Evolutionary conservation across 2,888 invertebrate species (phyloP).

Genomic region (Chloroclysta siterata): DNA sequence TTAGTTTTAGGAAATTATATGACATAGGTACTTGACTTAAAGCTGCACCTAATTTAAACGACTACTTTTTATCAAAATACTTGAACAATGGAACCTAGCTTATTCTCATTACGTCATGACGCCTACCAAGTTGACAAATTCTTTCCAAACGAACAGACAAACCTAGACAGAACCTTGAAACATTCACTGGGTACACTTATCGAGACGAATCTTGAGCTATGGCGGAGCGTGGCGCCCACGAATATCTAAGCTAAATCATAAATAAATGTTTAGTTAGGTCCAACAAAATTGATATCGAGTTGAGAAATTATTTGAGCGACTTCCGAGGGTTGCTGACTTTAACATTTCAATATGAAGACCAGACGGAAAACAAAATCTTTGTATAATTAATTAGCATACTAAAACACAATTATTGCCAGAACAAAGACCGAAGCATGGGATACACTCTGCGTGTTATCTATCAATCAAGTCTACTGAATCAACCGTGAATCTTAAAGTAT

Average conservation of each 20-base stretch:
- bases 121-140: conserved; percentile 79
- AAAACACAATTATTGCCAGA: background rate
- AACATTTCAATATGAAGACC: background rate
- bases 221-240: conserved; percentile 71
- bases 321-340: background rate
- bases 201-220: conserved; percentile 76
- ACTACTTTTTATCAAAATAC: background rate
- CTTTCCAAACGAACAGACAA: conserved; percentile 73
- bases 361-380: background rate
- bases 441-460: conserved; percentile 3
- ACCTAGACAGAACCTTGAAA: conserved; percentile 83
- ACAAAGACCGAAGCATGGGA: background rate
- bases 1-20: background rate
- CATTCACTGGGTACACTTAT: conserved; percentile 78
- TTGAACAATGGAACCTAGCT: conserved; percentile 10
- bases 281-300: background rate
- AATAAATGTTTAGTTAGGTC: conserved; percentile 42
- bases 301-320: background rate
- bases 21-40: background rate
- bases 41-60: background rate
- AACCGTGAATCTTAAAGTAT: conserved; percentile 15
- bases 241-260: conserved; percentile 50
- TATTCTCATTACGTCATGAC: conserved; percentile 70
- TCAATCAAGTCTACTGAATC: conserved; percentile 4
- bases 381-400: background rate